Evolutionary conservation across 2,797 vertebrate genomes (phyloP), one percentile per base, ranked within the genome.

Genomic region (Pseudochaenichthys georgianus): DNA sequence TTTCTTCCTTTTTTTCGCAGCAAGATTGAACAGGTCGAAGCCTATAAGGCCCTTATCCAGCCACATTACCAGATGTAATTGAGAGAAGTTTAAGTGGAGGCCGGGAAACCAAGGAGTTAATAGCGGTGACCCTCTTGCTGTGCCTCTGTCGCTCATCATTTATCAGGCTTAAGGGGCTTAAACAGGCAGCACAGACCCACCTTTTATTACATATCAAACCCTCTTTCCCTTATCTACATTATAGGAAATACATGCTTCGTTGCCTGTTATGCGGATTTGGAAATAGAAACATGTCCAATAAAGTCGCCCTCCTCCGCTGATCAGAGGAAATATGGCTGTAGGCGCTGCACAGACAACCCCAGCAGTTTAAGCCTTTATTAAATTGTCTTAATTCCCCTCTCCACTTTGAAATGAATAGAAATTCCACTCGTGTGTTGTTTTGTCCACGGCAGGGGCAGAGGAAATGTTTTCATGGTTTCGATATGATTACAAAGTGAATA

Each of bases 131-230:
- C 94, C 94, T 94, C 92, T 93, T 76, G 90, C 92, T 88, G 92
- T 86, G 92, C 90, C 86, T 92, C 94, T 94, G 94, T 95, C 94
- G 90, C 92, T 94, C 94, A 95, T 94, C 93, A 94, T 94, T 95
- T 94, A 94, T 95, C 93, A 93, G 90, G 89, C 93, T 94, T 94
- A 93, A 93, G 92, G 89, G 93, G 90, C 92, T 94, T 95, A 95
- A 95, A 94, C 92, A 93, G 90, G 87, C 93, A 92, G 92, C 88
- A 69, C 89, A 77, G 90, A 81, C 81, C 90, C 82, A 92, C 90
- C 88, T 91, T 94, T 94, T 94, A 94, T 94, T 94, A 91, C 92
- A 92, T 88, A 93, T 89, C 88, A 92, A 90, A 91, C 89, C 90
- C 89, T 75, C 86, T 87, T 79, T 88, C 69, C 86, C 89, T 93